Evolutionary conservation across 2,888 invertebrate species (phyloP).

Genomic region (Chrysotoxum bicinctum): DNA sequence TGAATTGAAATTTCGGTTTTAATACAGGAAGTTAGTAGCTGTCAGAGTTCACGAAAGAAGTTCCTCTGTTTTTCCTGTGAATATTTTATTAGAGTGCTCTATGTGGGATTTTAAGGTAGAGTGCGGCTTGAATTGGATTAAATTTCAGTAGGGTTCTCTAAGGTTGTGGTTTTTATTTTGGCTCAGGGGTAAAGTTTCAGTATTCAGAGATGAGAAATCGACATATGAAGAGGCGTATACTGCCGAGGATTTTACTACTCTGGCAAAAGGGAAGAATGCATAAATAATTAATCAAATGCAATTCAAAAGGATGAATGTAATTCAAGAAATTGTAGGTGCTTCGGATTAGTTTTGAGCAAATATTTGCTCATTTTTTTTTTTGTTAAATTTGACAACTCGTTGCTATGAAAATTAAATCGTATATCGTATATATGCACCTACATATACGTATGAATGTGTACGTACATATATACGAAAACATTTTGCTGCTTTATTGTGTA

Average conservation of each 20-base stretch:
- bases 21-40: constrained; percentile 73
- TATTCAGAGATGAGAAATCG: constrained; percentile 50
- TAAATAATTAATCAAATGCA: constrained; percentile 58
- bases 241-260: background rate
- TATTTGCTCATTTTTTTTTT: constrained; percentile 25
- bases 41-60: constrained; percentile 61
- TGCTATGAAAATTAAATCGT: background rate
- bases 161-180: constrained; percentile 41
- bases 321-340: constrained; percentile 36
- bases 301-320: constrained; percentile 43
- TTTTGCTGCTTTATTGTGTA: background rate
- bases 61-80: constrained; percentile 61
- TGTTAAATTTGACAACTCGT: background rate
- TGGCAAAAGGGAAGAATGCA: background rate
- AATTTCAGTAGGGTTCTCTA: constrained; percentile 46
- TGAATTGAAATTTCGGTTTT: constrained; percentile 71
- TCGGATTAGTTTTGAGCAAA: constrained; percentile 42
- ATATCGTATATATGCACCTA: background rate
- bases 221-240: constrained; percentile 30
- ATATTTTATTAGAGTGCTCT: constrained; percentile 62
- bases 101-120: constrained; percentile 45
- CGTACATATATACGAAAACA: background rate
- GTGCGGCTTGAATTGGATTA: constrained; percentile 54
- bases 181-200: constrained; percentile 5
- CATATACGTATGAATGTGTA: background rate